A percentile compares a stretch with the other conserved stretches of the same genome.
These are phyloP conservation scores for Pogonomyrmex barbatus DNA, from an alignment of 1,140 invertebrate genomes.

Conservation along the genomic window DNA sequence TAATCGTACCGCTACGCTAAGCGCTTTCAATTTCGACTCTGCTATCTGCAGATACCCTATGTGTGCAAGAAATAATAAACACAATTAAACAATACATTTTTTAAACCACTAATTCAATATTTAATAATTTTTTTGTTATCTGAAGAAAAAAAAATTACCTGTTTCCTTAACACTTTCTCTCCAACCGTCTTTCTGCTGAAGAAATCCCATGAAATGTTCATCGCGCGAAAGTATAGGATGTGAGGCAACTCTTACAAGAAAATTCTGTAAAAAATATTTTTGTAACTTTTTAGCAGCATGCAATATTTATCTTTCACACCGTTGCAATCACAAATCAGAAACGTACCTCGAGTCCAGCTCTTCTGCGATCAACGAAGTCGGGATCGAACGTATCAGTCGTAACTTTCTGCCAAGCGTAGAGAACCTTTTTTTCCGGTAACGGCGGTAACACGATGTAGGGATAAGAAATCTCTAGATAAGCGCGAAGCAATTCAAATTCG, in stretches of 20 bases:
- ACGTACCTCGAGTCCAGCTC: constrained; percentile 91
- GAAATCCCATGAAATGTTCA: constrained; percentile 91
- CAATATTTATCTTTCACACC: constrained; percentile 27
- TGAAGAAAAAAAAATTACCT: constrained; percentile 51
- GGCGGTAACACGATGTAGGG: constrained; percentile 93
- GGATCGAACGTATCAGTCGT: constrained; percentile 93
- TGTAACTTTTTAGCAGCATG: constrained; percentile 7
- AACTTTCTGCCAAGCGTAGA: constrained; percentile 93
- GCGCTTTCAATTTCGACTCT: constrained; percentile 91
- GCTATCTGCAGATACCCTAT: constrained; percentile 90
- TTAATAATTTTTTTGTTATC: constrained; percentile 83
- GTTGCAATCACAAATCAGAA: constrained; percentile 39
- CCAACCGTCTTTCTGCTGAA: constrained; percentile 92
- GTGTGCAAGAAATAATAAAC: constrained; percentile 67
- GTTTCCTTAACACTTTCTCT: constrained; percentile 91
- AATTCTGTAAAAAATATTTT: constrained; percentile 87
- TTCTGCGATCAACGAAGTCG: constrained; percentile 93
- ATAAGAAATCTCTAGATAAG: constrained; percentile 92
- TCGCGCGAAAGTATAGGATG: constrained; percentile 92
- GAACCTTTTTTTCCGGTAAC: constrained; percentile 93
- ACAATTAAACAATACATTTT: not conserved
- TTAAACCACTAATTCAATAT: not conserved
- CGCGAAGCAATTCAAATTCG: constrained; percentile 93
- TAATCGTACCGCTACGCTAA: constrained; percentile 91
- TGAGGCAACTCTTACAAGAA: constrained; percentile 91